Base-by-base conservation (phyloP, 2,888 invertebrate genomes). In the Hyles lineata region DNA sequence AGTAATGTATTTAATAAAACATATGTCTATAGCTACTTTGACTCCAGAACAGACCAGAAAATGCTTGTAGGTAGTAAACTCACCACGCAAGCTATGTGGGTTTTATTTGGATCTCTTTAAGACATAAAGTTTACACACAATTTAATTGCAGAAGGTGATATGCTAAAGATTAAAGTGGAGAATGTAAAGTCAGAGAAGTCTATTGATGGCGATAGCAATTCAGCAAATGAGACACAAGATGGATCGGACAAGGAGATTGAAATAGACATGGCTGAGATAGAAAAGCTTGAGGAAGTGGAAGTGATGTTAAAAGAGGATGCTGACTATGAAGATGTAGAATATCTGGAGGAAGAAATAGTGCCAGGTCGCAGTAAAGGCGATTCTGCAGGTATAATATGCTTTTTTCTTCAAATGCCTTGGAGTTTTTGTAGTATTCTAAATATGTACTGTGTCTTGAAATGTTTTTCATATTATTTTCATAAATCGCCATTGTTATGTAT, bases 311-410 rank as follows among this genome's bases (percentile, higher is more conserved):
- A 67, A 15, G 75, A 76, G 25, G 62, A 73, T 3, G 76, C 76
- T 4, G 78, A 75, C 25, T 89, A 76, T 73, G 79, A 80, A n/a
- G 82, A 83, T n/a, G 77, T 83, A 6, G 88, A 85, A 71, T 85
- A 80, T 78, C 82, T 86, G 62, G 89, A 88, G 0, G 82, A 85
- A 0, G 83, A 83, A 0, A 43, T 50, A 23, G 72, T 70, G 29
- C 0, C 69, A 15, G 77, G 74, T 0, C 76, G 70, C 2, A 25
- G 17, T 4, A 62, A 72, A 19, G 74, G 72, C 75, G 55, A 52
- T 17, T 32, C 29, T 19, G 19, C 21, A 0, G 63, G 63, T 63
- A 43, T 60, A 15, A 15, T 60, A 15, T 43, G 43, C 21, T 25
- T 7, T 60, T 25, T 25, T 21, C 15, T 25, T 23, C 25, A 15